Percentiles rank a stretch among this genome's conserved stretches.
phyloP scores from a whole-genome alignment of 2,113 vertebrate genomes.

The Pelecanus crispus region DNA sequence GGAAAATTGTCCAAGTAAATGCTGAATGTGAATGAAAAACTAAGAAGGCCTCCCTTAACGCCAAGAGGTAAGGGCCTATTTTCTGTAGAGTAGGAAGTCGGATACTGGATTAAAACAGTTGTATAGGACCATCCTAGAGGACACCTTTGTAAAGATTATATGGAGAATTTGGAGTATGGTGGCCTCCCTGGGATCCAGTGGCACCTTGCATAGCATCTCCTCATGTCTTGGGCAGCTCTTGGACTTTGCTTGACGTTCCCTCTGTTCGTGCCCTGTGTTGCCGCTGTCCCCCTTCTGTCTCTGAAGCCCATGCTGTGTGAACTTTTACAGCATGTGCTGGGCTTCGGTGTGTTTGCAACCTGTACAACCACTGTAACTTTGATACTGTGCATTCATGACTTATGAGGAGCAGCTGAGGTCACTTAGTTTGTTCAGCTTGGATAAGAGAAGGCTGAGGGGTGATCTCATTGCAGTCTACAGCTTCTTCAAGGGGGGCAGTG shows the following conservation, averaged over 20 bases:
- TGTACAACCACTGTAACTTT: fast-evolving
- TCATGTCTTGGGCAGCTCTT: background rate
- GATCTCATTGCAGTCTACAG: background rate
- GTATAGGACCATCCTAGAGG: background rate
- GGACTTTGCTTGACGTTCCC: background rate
- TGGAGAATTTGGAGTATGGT: background rate
- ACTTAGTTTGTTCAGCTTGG: background rate
- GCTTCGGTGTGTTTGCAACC: background rate
- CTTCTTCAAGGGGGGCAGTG: background rate
- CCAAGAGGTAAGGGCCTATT: background rate
- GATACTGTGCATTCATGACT: background rate
- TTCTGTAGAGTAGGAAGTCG: background rate
- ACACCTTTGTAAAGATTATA: background rate
- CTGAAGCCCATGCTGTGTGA: fast-evolving
- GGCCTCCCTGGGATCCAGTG: background rate
- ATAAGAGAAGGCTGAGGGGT: background rate
- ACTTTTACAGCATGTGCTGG: background rate
- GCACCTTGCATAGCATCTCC: background rate
- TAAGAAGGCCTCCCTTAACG: background rate
- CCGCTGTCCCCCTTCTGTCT: background rate
- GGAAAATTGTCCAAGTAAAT: background rate
- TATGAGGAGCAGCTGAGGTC: background rate
- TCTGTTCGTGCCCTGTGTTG: fast-evolving
- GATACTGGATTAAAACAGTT: background rate
- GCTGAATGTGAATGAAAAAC: background rate